Evolutionary conservation across 2,797 vertebrate genomes (phyloP), one percentile per base, ranked within the genome.

Genomic region (Crocidura indochinensis): DNA sequence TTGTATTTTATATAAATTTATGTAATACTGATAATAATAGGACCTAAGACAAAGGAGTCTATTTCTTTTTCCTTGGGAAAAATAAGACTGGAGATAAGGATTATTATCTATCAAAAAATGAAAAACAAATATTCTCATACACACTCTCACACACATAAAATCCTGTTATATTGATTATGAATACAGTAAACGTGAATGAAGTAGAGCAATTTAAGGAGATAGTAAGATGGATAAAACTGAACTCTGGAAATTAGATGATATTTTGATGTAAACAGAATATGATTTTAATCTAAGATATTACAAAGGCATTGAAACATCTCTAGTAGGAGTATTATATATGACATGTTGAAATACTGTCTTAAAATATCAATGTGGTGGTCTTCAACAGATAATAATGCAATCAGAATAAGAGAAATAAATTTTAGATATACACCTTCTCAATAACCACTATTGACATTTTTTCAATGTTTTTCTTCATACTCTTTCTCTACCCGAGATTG

Each of bases 51-150:
- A 62, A 31, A 87, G 17, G 44, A 85, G 8, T 0, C 24, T 49
- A 19, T 12, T 47, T 68, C 11, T 31, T 46, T 82, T 73, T 49
- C 53, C 31, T 67, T 69, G 27, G 29, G 83, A 76, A 87, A 51
- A 22, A 14, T 2, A 12, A 87, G 65, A 4, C 19, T 81, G 9
- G 20, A 2, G 14, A 1, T 71, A 26, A 77, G 1, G 38, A 9
- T 17, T 1, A 78, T 69, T 77, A 81, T 90, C 2, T 24, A 79
- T 6, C 9, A 94, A 93, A 24, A 78, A 81, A 78, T 9, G 73
- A 69, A 71, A 49, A 67, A n/a, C 12, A 76, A 67, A 29, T 15
- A 84, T 24, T 31, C 62, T 20, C 62, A 60, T 4, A 14, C 26
- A 49, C 11, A n/a, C 20, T 26, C 64, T 4, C 12, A 51, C 38